A percentile compares a stretch with the other conserved stretches of the same genome.
Evolutionary conservation across 2,113 vertebrate species (phyloP).

Genomic region (Thamnophis sirtalis): DNA sequence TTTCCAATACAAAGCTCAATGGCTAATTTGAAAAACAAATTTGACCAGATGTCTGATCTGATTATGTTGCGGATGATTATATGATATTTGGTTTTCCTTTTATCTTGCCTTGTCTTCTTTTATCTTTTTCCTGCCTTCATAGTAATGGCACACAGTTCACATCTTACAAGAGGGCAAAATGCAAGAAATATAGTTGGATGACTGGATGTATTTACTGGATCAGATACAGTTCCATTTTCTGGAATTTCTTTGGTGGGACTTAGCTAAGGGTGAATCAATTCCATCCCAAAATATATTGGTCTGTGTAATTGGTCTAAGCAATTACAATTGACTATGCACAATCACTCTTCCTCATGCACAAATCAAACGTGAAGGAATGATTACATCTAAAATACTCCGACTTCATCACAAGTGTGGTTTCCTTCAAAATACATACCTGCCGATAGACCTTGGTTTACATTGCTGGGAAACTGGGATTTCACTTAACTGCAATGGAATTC

Average conservation of each 20-base stretch:
- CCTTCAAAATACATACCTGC: neutral
- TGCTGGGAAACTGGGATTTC: neutral
- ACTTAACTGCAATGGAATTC: neutral
- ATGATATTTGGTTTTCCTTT: neutral
- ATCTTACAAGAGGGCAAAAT: neutral
- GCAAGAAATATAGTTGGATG: neutral
- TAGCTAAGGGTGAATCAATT: neutral
- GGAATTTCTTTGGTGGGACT: neutral
- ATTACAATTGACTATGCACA: neutral
- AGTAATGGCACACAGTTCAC: neutral
- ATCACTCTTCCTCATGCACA: neutral
- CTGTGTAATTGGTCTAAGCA: neutral
- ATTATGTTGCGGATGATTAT: neutral
- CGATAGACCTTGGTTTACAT: neutral
- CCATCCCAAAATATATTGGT: neutral
- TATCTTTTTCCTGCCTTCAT: neutral
- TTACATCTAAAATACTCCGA: neutral
- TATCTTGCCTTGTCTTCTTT: neutral
- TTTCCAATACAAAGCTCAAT: slow-evolving; percentile 2
- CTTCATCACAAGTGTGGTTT: neutral
- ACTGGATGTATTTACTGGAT: neutral
- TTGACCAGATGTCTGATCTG: neutral
- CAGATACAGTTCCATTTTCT: neutral
- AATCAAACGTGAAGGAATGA: neutral
- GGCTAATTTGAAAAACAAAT: neutral